Percentiles rank a stretch among this genome's conserved stretches.
Evolutionary conservation across 1,140 invertebrate species (phyloP).

Genomic region (Oreohelix idahoensis): DNA sequence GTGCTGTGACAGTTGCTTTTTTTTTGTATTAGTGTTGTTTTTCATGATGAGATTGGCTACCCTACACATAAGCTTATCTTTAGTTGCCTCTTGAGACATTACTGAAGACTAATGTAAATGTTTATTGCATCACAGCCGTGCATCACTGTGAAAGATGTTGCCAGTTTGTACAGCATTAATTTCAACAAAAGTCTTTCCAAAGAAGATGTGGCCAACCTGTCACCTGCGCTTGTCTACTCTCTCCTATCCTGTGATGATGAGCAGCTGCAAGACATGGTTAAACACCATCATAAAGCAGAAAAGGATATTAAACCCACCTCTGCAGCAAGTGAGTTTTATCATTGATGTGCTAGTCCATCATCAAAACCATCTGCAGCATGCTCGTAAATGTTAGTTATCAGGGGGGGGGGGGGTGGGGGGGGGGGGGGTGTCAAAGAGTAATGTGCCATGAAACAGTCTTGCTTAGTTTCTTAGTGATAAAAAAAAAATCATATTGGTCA

Average conservation of each 20-base stretch:
- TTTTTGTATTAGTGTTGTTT: neutral
- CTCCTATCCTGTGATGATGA: slow-evolving; percentile 5
- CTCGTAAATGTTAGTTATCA: no score
- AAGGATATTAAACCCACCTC: neutral
- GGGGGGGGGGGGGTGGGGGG: no score
- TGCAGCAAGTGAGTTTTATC: slow-evolving; percentile 22
- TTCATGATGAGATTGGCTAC: no score
- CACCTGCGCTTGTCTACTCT: slow-evolving; percentile 45
- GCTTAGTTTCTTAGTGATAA: no score
- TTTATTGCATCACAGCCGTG: slow-evolving; percentile 31
- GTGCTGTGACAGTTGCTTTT: neutral
- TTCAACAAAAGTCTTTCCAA: neutral
- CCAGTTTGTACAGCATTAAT: slow-evolving; percentile 20
- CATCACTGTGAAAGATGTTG: slow-evolving; percentile 28
- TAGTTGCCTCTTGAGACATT: no score
- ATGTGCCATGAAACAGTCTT: no score
- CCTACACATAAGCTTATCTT: no score
- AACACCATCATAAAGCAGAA: no score
- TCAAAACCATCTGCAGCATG: no score
- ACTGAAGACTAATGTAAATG: neutral
- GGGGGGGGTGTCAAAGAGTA: no score
- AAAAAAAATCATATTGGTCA: no score
- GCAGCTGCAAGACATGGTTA: neutral
- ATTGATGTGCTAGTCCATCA: no score
- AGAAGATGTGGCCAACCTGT: slow-evolving; percentile 12